A percentile compares a stretch with the other conserved stretches of the same genome.
These are phyloP conservation scores for Dicrurus megarhynchus DNA, from an alignment of 2,113 vertebrate species.

Conservation along the genomic window DNA sequence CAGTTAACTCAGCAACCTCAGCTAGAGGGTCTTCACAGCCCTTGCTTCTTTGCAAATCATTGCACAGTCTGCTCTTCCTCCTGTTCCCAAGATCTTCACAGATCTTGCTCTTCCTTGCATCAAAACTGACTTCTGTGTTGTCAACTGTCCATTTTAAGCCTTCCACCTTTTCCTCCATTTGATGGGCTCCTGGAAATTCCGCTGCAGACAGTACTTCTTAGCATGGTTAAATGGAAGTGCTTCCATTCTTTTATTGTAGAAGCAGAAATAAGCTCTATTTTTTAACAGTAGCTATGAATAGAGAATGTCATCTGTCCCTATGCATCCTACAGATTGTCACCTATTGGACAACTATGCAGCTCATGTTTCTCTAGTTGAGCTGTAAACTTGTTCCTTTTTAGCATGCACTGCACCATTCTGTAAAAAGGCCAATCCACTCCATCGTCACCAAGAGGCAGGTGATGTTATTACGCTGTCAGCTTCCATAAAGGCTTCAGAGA, in stretches of 20 bases:
- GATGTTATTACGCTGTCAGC: neutral
- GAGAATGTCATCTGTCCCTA: neutral
- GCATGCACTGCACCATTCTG: neutral
- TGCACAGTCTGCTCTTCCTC: neutral
- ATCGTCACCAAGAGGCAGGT: neutral
- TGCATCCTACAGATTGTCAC: neutral
- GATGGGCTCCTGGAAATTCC: neutral
- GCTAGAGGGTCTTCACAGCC: neutral
- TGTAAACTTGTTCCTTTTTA: neutral
- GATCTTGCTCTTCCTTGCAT: neutral
- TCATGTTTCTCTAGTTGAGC: neutral
- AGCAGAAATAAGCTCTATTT: neutral
- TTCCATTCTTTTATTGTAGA: neutral
- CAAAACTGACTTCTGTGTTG: neutral
- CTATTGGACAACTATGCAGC: neutral
- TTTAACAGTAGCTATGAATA: neutral
- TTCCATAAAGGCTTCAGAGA: neutral
- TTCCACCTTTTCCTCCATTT: neutral
- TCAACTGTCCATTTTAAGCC: neutral
- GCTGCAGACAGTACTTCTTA: neutral
- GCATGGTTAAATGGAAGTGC: neutral
- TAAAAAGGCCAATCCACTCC: neutral
- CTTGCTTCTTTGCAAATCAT: neutral
- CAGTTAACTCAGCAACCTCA: neutral
- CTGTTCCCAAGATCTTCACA: neutral